Percentiles rank a stretch among this genome's conserved stretches.
These are phyloP conservation scores for Vollenhovia emeryi DNA, from an alignment of 1,140 invertebrate genomes.

Conservation along the genomic window DNA sequence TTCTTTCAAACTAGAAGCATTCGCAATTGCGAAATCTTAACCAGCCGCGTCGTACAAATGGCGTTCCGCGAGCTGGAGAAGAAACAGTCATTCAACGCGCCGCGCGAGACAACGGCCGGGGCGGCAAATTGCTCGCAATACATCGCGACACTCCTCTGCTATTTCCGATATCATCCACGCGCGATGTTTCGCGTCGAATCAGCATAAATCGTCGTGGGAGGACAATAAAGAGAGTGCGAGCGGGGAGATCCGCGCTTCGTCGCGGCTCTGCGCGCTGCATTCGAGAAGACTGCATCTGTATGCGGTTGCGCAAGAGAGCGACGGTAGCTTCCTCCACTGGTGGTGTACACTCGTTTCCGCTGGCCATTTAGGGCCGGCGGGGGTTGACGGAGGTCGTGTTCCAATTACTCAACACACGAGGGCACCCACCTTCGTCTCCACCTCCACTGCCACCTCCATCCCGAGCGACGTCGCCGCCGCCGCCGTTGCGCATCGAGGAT, in stretches of 20 bases:
- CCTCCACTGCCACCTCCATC: constrained; percentile 60
- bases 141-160: constrained; percentile 75
- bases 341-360: constrained; percentile 76
- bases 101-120: constrained; percentile 24
- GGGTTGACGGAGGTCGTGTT: constrained; percentile 83
- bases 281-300: constrained; percentile 60
- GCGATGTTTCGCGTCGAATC: constrained; percentile 72
- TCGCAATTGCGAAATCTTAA: background rate
- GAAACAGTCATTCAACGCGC: background rate
- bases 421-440: constrained; percentile 70
- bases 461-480: background rate
- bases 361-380: constrained; percentile 82
- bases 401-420: constrained; percentile 81
- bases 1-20: background rate
- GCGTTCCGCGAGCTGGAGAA: background rate
- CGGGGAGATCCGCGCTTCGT: background rate
- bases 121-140: constrained; percentile 77
- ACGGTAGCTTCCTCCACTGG: constrained; percentile 74
- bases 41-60: background rate
- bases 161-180: constrained; percentile 71
- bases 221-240: constrained; percentile 74
- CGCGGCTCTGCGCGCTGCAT: constrained; percentile 62
- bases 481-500: constrained; percentile 73
- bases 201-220: constrained; percentile 82
- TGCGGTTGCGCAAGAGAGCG: constrained; percentile 73